A percentile compares a stretch with the other conserved stretches of the same genome.
These are phyloP conservation scores for Pachyuromys duprasi DNA, from an alignment of 2,797 vertebrate genomes.

Conservation along the genomic window DNA sequence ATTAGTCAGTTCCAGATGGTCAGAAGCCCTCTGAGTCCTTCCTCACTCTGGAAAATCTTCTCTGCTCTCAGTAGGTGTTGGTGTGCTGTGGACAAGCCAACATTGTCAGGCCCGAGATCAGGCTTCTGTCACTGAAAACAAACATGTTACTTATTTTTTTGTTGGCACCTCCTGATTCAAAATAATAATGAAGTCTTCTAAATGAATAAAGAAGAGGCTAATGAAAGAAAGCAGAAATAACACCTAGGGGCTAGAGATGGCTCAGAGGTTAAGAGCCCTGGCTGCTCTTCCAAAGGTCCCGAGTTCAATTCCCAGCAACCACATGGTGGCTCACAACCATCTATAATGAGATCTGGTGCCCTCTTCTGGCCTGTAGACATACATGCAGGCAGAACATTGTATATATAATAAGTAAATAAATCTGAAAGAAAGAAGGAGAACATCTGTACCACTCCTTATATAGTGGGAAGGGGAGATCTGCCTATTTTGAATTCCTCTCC, in stretches of 20 bases:
- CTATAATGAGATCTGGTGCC: too few relatives aligned
- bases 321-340: too few relatives aligned
- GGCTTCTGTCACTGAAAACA: slow-evolving; percentile 59
- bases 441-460: not conserved
- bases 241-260: not conserved
- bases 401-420: too few relatives aligned
- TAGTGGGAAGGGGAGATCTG: not conserved
- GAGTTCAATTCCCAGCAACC: too few relatives aligned
- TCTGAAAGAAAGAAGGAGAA: too few relatives aligned
- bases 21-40: slow-evolving; percentile 17
- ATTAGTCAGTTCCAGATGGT: slow-evolving; percentile 25
- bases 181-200: slow-evolving; percentile 44
- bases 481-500: slow-evolving; percentile 39
- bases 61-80: slow-evolving; percentile 45
- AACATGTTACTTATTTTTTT: slow-evolving; percentile 56
- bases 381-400: too few relatives aligned
- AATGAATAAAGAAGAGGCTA: slow-evolving; percentile 55
- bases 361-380: too few relatives aligned
- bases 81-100: slow-evolving; percentile 17
- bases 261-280: too few relatives aligned
- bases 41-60: not conserved
- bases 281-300: too few relatives aligned
- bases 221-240: slow-evolving; percentile 28
- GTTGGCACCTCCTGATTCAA: slow-evolving; percentile 50
- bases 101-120: slow-evolving; percentile 45